phyloP scores from a whole-genome alignment of 2,113 vertebrate genomes.

The Dipodomys merriami region DNA sequence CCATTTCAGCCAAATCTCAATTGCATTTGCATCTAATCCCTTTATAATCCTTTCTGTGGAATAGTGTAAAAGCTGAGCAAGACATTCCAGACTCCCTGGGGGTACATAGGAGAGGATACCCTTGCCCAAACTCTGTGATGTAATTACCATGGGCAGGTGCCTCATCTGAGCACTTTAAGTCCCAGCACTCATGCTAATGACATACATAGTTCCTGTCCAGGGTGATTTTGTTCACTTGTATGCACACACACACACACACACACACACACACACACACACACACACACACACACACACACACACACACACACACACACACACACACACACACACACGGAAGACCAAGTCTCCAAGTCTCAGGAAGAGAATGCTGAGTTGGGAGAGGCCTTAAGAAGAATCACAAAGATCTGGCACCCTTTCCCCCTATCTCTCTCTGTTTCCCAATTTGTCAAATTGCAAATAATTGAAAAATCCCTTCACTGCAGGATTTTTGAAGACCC shows the following conservation, averaged over 20 bases:
- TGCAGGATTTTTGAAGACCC: neutral
- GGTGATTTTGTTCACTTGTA: neutral
- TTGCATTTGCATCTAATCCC: constrained; percentile 24
- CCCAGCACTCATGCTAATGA: neutral
- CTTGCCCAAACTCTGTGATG: neutral
- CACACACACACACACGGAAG: no score
- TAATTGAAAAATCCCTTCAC: neutral
- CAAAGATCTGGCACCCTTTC: neutral
- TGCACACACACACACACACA: no score
- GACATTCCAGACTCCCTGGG: neutral
- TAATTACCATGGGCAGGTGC: neutral
- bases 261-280: neutral
- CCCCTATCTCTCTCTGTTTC: neutral
- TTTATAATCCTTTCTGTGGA: constrained; percentile 3
- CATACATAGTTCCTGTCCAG: neutral
- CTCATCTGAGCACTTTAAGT: neutral
- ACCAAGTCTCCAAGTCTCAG: neutral
- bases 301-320: no score
- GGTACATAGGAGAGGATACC: neutral
- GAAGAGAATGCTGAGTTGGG: neutral
- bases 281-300: no score
- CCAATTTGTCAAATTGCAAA: neutral
- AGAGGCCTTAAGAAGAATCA: neutral
- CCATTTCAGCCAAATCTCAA: neutral
- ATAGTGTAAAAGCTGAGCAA: neutral